These are phyloP conservation scores for Calameuta filiformis DNA, from an alignment of 2,888 invertebrate genomes.

Conservation along the genomic window DNA sequence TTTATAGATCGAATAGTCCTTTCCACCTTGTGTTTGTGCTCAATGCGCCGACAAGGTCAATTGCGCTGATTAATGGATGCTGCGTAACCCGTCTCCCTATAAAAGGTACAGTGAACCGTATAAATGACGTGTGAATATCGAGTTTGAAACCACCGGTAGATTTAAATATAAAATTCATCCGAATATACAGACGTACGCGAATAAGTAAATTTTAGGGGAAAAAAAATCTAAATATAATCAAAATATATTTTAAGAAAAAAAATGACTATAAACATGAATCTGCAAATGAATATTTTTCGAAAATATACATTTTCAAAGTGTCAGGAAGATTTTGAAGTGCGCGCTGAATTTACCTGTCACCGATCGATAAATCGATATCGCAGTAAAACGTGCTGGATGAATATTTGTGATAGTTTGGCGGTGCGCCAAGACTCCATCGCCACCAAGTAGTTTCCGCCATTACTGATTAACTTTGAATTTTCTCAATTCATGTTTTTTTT, in stretches of 20 bases:
- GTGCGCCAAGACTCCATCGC: slow-evolving; percentile 16
- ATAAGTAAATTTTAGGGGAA: background rate
- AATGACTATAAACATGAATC: background rate
- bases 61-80: background rate
- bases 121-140: background rate
- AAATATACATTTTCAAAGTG: background rate
- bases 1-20: background rate
- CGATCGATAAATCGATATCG: slow-evolving; percentile 4
- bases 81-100: background rate
- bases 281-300: background rate
- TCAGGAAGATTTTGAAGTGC: background rate
- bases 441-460: slow-evolving; percentile 10
- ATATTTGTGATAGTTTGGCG: slow-evolving; percentile 15
- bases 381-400: slow-evolving; percentile 16
- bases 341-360: background rate
- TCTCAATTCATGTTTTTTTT: background rate
- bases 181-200: background rate
- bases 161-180: background rate
- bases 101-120: background rate
- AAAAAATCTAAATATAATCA: background rate
- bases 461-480: background rate
- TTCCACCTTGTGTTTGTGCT: background rate
- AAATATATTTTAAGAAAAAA: too few relatives aligned
- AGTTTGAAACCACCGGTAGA: background rate
- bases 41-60: background rate